A percentile compares a stretch with the other conserved stretches of the same genome.
Evolutionary conservation across 2,113 vertebrate species (phyloP).

Genomic region (Pipa parva): DNA sequence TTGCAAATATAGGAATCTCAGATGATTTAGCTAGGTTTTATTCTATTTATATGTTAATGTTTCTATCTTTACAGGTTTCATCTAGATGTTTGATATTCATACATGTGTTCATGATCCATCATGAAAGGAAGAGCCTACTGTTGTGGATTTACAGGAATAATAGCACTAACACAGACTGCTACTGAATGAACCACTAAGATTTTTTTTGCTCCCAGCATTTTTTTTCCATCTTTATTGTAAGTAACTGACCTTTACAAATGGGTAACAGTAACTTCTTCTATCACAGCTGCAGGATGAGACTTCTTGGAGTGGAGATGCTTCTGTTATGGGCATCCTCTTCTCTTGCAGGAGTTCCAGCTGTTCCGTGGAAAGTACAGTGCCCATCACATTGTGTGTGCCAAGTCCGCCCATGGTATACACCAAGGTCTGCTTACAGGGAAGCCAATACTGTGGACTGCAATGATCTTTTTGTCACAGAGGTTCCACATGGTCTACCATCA

Average conservation of each 20-base stretch:
- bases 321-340: constrained; percentile 64
- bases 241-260: background rate
- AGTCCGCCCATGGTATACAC: constrained; percentile 89
- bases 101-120: too few species aligned
- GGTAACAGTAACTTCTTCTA: background rate
- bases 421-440: constrained; percentile 80
- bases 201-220: background rate
- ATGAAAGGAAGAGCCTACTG: constrained; percentile 1
- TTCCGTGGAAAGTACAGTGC: constrained; percentile 82
- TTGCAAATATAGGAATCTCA: too few species aligned
- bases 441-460: constrained; percentile 90
- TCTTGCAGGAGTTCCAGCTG: constrained; percentile 62
- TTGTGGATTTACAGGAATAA: background rate
- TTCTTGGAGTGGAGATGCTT: constrained; percentile 60
- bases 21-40: too few species aligned
- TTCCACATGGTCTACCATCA: constrained; percentile 65
- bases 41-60: too few species aligned
- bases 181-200: background rate
- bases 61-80: too few species aligned
- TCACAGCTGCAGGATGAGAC: constrained; percentile 54
- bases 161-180: background rate
- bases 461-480: constrained; percentile 71
- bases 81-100: too few species aligned
- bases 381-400: constrained; percentile 78
- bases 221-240: background rate